These are phyloP conservation scores for Pseudocheirus occidentalis DNA, from an alignment of 2,797 vertebrate species.

Conservation along the genomic window DNA sequence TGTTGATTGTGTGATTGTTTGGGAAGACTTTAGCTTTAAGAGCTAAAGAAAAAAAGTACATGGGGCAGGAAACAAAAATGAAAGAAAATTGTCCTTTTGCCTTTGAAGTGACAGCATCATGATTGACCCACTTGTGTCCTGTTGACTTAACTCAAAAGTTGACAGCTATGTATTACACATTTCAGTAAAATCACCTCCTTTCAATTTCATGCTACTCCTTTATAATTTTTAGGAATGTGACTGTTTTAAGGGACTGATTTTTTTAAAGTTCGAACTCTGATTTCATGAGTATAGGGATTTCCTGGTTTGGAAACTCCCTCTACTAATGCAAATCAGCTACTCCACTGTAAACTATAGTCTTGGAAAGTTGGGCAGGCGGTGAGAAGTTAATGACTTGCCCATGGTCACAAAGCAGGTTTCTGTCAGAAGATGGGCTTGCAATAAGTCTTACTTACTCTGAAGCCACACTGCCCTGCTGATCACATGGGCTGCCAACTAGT, in stretches of 20 bases:
- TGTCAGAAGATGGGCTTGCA: not conserved
- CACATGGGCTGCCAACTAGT: not conserved
- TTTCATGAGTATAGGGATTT: not conserved
- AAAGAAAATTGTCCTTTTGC: conserved; percentile 36
- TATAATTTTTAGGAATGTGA: not conserved
- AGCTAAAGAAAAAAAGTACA: conserved; percentile 31
- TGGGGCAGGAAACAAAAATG: conserved; percentile 16
- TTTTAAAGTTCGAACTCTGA: not conserved
- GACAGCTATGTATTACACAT: not conserved
- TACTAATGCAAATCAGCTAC: not conserved
- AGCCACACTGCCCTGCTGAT: not conserved
- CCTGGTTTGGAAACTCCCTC: not conserved
- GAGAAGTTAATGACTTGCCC: not conserved
- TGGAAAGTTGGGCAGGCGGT: not conserved
- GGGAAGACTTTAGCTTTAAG: conserved; percentile 56
- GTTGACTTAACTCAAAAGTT: conserved; percentile 20
- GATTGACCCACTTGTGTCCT: conserved; percentile 41
- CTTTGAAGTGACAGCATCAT: conserved; percentile 3
- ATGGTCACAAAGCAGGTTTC: not conserved
- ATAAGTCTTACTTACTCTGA: not conserved
- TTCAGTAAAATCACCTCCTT: conserved; percentile 45
- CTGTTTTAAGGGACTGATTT: conserved; percentile 46
- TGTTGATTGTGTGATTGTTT: not conserved
- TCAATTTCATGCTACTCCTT: not conserved
- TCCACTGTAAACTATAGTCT: not conserved